phyloP scores from a whole-genome alignment of 2,888 invertebrate species.

The Parnassius glacialis region DNA sequence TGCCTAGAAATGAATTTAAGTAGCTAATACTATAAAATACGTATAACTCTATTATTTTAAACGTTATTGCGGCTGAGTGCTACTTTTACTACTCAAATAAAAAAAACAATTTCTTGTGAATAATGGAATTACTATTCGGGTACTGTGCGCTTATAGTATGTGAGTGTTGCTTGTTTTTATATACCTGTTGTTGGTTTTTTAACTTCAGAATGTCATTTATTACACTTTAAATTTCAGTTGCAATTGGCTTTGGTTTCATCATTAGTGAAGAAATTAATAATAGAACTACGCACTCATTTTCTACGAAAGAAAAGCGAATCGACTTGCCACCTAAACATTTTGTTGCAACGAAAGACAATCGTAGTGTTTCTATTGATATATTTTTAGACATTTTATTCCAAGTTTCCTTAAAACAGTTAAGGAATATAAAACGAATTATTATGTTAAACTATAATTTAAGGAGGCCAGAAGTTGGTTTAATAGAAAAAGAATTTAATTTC shows the following conservation, averaged over 20 bases:
- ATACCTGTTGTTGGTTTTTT: background rate
- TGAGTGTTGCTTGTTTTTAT: slow-evolving; percentile 23
- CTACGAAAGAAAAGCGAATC: background rate
- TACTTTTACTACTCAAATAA: slow-evolving; percentile 20
- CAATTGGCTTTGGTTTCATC: slow-evolving; percentile 3
- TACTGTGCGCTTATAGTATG: slow-evolving; percentile 18
- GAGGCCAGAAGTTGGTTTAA: slow-evolving; percentile 29
- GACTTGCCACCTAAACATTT: background rate
- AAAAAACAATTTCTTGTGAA: slow-evolving; percentile 21
- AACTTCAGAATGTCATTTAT: no score
- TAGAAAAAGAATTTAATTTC: slow-evolving; percentile 39
- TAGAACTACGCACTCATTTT: background rate
- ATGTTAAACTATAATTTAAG: slow-evolving; percentile 40
- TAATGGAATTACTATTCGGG: slow-evolving; percentile 27
- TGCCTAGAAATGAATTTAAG: background rate
- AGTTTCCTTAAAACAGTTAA: slow-evolving; percentile 37
- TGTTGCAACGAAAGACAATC: background rate
- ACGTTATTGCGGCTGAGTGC: slow-evolving; percentile 7
- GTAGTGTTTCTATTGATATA: slow-evolving; percentile 25
- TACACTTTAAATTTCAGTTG: slow-evolving; percentile 23
- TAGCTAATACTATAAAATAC: slow-evolving; percentile 12
- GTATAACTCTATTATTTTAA: slow-evolving; percentile 6
- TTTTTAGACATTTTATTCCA: slow-evolving; percentile 34
- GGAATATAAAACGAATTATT: slow-evolving; percentile 37
- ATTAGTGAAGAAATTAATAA: background rate